phyloP scores from a whole-genome alignment of 2,797 vertebrate genomes.

The Vireo griseus region DNA sequence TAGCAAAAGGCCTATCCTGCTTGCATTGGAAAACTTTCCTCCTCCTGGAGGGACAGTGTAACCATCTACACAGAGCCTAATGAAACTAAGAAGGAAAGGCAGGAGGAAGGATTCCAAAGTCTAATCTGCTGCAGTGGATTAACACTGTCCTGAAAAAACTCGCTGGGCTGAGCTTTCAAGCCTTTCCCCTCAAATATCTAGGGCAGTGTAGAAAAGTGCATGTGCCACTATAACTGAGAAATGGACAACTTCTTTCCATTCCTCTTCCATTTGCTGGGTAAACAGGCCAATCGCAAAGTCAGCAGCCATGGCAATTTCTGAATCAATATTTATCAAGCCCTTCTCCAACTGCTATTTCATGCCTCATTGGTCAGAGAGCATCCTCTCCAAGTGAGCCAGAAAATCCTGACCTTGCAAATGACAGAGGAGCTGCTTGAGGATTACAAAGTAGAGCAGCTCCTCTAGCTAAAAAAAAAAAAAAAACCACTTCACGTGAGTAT shows the following conservation, averaged over 20 bases:
- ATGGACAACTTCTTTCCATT: slow-evolving; percentile 34
- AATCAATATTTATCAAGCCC: slow-evolving; percentile 72
- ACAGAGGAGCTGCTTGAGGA: slow-evolving; percentile 12
- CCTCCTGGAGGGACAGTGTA: background rate
- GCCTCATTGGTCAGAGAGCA: slow-evolving; percentile 62
- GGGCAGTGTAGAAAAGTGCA: slow-evolving; percentile 43
- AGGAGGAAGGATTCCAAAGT: background rate
- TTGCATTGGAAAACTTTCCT: background rate
- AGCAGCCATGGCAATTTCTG: slow-evolving; percentile 57
- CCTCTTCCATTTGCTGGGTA: slow-evolving; percentile 29
- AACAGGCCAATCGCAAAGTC: slow-evolving; percentile 50
- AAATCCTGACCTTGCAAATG: slow-evolving; percentile 61
- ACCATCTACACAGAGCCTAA: background rate
- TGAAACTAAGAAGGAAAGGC: background rate
- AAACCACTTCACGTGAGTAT: accelerated
- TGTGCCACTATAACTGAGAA: background rate
- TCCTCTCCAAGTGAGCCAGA: slow-evolving; percentile 39
- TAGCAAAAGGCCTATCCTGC: background rate
- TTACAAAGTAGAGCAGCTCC: background rate
- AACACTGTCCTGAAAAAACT: background rate
- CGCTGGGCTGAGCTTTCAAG: background rate
- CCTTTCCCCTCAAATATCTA: background rate
- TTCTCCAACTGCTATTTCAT: slow-evolving; percentile 66
- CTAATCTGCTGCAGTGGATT: background rate
- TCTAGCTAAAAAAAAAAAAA: background rate